Percentiles rank a stretch among this genome's conserved stretches.
These are phyloP conservation scores for Microctenopoma lineatum DNA, from an alignment of 2,797 vertebrate genomes.

Conservation along the genomic window DNA sequence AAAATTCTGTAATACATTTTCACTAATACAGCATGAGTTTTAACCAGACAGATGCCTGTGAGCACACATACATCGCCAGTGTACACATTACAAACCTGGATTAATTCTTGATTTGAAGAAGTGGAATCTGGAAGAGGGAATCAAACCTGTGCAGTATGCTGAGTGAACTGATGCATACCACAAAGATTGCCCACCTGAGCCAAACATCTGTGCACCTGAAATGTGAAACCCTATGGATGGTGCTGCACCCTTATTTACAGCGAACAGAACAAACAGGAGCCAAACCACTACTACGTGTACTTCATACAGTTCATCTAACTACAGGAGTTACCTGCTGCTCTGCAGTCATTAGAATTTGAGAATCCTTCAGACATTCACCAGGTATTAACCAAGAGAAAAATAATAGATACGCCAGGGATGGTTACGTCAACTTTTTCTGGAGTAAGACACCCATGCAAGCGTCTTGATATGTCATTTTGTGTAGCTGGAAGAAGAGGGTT, in stretches of 20 bases:
- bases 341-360: background rate
- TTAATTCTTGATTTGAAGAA: background rate
- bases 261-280: constrained; percentile 25
- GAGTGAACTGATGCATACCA: background rate
- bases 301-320: background rate
- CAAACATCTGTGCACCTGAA: background rate
- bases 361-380: background rate
- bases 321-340: constrained; percentile 5
- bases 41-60: no score
- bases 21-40: background rate
- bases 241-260: background rate
- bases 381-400: background rate
- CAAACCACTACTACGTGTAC: background rate
- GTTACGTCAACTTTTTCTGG: no score
- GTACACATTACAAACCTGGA: background rate
- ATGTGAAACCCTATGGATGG: background rate
- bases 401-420: background rate
- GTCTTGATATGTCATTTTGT: background rate
- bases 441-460: background rate
- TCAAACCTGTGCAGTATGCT: background rate
- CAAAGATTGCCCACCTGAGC: background rate
- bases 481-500: background rate
- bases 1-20: background rate
- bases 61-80: no score
- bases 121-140: constrained; percentile 5